Evolutionary conservation across 1,140 invertebrate species (phyloP).

Genomic region (Stenopsyche tienmushanensis): DNA sequence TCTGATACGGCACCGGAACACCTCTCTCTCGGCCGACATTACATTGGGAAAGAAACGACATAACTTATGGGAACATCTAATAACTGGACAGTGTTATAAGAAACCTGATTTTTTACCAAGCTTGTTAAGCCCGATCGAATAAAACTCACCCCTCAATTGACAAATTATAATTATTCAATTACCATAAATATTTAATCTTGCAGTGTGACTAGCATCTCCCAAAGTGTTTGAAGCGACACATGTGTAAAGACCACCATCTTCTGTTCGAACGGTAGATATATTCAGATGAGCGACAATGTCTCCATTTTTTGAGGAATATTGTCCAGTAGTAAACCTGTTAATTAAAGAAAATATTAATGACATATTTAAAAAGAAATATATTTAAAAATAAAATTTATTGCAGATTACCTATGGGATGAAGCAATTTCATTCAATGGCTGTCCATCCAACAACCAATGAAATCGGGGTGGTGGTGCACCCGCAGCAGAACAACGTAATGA

Average conservation of each 20-base stretch:
- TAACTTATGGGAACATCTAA: too few relatives aligned
- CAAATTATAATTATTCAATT: conserved; percentile 41
- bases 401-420: conserved; percentile 58
- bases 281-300: conserved; percentile 88
- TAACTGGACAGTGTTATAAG: too few relatives aligned
- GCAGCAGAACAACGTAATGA: conserved; percentile 81
- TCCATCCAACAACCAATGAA: conserved; percentile 82
- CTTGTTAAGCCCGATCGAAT: too few relatives aligned
- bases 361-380: conserved; percentile 1
- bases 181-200: conserved; percentile 85
- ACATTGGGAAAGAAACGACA: too few relatives aligned
- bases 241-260: conserved; percentile 79
- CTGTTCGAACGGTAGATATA: conserved; percentile 75
- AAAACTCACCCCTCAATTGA: too few relatives aligned
- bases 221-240: conserved; percentile 76
- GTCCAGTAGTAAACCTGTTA: conserved; percentile 65
- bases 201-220: conserved; percentile 69
- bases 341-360: conserved; percentile 16
- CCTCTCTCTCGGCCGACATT: too few relatives aligned
- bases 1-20: too few relatives aligned
- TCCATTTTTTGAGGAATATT: conserved; percentile 75
- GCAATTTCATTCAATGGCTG: conserved; percentile 64
- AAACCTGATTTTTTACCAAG: too few relatives aligned
- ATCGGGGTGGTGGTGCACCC: conserved; percentile 80
- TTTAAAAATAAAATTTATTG: conserved; percentile 2